Evolutionary conservation across 2,113 vertebrate genomes (phyloP).

Genomic region (Bubo bubo): DNA sequence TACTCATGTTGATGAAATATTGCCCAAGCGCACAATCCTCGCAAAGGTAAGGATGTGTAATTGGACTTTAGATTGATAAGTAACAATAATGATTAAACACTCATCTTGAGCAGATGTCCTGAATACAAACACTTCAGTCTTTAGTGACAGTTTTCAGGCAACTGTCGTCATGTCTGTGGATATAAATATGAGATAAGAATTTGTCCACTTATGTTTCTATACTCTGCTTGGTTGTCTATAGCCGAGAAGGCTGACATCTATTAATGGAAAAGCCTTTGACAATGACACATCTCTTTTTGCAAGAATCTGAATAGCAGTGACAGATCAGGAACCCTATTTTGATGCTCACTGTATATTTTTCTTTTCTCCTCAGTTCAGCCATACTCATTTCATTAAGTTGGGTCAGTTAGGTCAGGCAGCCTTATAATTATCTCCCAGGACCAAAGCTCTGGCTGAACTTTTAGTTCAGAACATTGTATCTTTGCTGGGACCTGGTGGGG

Average conservation of each 20-base stretch:
- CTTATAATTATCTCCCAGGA: slow-evolving; percentile 54
- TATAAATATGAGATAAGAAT: not conserved
- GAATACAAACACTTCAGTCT: not conserved
- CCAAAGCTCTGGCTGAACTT: slow-evolving; percentile 52
- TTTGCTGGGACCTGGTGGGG: not conserved
- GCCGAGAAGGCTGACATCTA: not conserved
- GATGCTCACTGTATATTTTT: slow-evolving; percentile 43
- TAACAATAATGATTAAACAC: not conserved
- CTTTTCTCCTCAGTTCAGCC: slow-evolving; percentile 34
- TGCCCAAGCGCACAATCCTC: not conserved
- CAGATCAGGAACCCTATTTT: slow-evolving; percentile 60
- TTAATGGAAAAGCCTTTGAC: slow-evolving; percentile 53
- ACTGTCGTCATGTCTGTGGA: not conserved
- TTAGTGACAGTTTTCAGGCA: not conserved
- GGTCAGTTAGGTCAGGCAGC: slow-evolving; percentile 47
- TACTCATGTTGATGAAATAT: not conserved
- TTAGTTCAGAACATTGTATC: slow-evolving; percentile 50
- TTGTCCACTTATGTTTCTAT: not conserved
- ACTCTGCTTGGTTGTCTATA: not conserved
- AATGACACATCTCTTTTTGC: not conserved
- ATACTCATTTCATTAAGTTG: slow-evolving; percentile 7
- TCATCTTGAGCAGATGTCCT: not conserved
- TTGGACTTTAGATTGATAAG: not conserved
- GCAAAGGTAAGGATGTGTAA: not conserved
- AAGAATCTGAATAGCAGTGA: slow-evolving; percentile 36